These are phyloP conservation scores for Propithecus deckenii DNA, from an alignment of 2,797 vertebrate species.

Conservation along the genomic window DNA sequence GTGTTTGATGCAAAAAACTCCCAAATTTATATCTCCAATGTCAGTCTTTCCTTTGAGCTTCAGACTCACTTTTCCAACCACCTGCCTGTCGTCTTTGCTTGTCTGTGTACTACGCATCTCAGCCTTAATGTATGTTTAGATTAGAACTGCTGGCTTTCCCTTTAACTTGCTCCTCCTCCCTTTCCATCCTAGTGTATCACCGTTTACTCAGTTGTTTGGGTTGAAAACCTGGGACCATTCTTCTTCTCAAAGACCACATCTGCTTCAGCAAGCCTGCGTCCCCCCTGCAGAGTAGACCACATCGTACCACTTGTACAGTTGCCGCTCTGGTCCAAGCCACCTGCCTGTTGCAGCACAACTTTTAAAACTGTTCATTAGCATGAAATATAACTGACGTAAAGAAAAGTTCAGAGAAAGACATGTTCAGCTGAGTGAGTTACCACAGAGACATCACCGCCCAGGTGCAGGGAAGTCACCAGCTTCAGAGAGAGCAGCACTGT, in stretches of 20 bases:
- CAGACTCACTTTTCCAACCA: not conserved
- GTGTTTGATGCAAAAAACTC: too few species aligned
- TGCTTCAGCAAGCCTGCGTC: not conserved
- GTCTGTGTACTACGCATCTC: not conserved
- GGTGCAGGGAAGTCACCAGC: not conserved
- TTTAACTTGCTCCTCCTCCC: not conserved
- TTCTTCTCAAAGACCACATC: not conserved
- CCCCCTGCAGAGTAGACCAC: not conserved
- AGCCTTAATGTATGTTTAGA: not conserved
- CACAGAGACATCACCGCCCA: not conserved
- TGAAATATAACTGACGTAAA: not conserved
- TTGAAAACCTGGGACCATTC: not conserved
- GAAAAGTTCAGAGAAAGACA: not conserved
- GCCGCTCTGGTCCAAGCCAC: not conserved
- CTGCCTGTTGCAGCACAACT: not conserved
- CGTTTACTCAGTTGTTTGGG: not conserved
- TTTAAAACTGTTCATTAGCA: not conserved
- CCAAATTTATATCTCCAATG: not conserved
- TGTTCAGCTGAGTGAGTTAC: not conserved
- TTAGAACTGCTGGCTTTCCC: not conserved
- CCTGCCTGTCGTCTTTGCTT: not conserved
- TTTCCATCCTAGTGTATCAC: not conserved
- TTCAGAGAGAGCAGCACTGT: not conserved
- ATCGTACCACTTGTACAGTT: not conserved
- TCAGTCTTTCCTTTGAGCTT: not conserved